A percentile compares a stretch with the other conserved stretches of the same genome.
Conservation (phyloP, 1,140 invertebrate species). For the Plodia interpunctella region DNA sequence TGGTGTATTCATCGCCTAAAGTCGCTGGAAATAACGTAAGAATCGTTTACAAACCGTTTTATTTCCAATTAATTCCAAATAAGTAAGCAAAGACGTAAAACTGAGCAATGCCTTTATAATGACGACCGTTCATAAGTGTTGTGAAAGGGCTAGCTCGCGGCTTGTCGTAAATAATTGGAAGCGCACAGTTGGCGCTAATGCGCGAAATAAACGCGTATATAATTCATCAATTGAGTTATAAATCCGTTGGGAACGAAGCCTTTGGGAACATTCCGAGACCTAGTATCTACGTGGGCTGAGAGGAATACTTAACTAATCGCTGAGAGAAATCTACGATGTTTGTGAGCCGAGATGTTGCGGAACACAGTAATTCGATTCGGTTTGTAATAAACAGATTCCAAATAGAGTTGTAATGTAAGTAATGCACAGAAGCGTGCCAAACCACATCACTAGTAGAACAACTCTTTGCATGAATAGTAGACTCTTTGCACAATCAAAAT, state of each 20-base stretch:
- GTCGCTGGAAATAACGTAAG: constrained; percentile 13
- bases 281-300: constrained; percentile 18
- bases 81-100: constrained; percentile 28
- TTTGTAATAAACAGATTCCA: constrained; percentile 28
- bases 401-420: constrained; percentile 37
- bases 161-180: constrained; percentile 53
- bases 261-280: constrained; percentile 23
- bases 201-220: constrained; percentile 34
- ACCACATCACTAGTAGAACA: not conserved
- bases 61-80: constrained; percentile 25
- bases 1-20: not conserved
- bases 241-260: constrained; percentile 35
- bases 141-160: constrained; percentile 32
- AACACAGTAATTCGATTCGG: constrained; percentile 36
- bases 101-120: constrained; percentile 30
- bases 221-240: constrained; percentile 53
- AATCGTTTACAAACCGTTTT: constrained; percentile 20
- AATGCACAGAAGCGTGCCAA: constrained; percentile 33
- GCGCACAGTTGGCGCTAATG: constrained; percentile 50
- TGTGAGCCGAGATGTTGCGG: constrained; percentile 31
- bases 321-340: constrained; percentile 14
- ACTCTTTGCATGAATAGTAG: not conserved
- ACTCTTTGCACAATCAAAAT: constrained; percentile 12
- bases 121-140: constrained; percentile 33
- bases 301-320: constrained; percentile 29